Base-by-base conservation (phyloP, 2,888 invertebrate species). In the Drosophila rubida region DNA sequence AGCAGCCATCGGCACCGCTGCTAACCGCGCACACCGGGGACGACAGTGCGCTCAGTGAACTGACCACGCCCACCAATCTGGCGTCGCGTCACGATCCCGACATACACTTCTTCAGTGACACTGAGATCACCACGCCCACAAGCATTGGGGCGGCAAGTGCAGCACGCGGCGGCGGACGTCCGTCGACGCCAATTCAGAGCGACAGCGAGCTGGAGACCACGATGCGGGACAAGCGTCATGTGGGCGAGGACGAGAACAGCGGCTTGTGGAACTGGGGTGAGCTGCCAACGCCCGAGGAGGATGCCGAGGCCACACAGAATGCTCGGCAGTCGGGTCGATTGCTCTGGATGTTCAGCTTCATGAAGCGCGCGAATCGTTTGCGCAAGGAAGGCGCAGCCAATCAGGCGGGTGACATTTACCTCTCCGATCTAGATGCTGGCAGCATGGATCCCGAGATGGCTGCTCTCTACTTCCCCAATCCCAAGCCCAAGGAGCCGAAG, bases 61-160 rank as follows among this genome's bases (percentile, higher is more conserved):
- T 88, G 37, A 73, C 89, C 27, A 49, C 93, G 35, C 87, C 92
- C 19, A 87, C 67, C 7, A 73, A 22, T 41, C 8, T 42, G 13
- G 53, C 60, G 4, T 32, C 32, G 2, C 89, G 90, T 37, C 85
- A 91, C 25, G 95, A 95, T 87, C 93, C 94, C 8, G 96, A 96
- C 90, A 95, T 96, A 78, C 96, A 97, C 90, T 98, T 98, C 93
- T 98, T 97, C 92, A 98, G 98, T 90, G 98, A 98, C 90, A 96
- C 97, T 0, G 98, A 98, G 93, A 93, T 97, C 50, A 95, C 95
- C n/a, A 66, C 79, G 11, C 75, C 81, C 1, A 94, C 94, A 4
- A 94, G 94, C 5, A 94, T 94, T 1, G 88, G 88, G 2, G 93
- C 93, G 50, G 95, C 95, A 42, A 94, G 97, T 57, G 94, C 95